These are phyloP conservation scores for Emydoidea blandingii DNA, from an alignment of 2,797 vertebrate species.

Conservation along the genomic window DNA sequence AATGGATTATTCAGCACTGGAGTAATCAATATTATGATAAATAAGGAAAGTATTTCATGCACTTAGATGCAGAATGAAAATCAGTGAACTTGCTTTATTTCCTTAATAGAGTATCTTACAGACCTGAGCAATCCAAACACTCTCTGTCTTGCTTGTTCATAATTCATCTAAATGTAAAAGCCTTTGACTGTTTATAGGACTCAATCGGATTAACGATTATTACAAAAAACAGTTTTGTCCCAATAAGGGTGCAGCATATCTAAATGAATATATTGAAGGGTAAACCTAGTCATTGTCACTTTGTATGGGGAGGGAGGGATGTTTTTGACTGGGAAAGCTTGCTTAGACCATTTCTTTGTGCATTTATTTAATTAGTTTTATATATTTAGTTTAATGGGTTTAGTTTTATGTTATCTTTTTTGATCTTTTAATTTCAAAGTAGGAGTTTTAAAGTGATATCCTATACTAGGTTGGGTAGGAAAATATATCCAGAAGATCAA, in stretches of 20 bases:
- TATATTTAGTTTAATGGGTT: not conserved
- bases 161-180: not conserved
- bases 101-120: not conserved
- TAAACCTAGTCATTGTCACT: not conserved
- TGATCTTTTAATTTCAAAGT: not conserved
- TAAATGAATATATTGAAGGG: not conserved
- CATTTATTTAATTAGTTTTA: not conserved
- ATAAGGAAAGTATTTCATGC: not conserved
- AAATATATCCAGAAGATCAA: not conserved
- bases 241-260: not conserved
- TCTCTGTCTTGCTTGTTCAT: not conserved
- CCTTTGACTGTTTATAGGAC: not conserved
- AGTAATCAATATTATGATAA: not conserved
- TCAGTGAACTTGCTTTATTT: not conserved
- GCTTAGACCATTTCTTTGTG: not conserved
- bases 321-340: fast-evolving
- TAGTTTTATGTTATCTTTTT: fast-evolving
- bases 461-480: not conserved
- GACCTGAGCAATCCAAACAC: not conserved
- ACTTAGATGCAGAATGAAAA: not conserved
- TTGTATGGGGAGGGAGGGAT: not conserved
- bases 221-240: not conserved
- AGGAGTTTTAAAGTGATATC: not conserved
- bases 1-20: not conserved
- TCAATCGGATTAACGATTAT: not conserved